A percentile compares a stretch with the other conserved stretches of the same genome.
Evolutionary conservation across 2,113 vertebrate species (phyloP).

Genomic region (Aspiorhynchus laticeps): DNA sequence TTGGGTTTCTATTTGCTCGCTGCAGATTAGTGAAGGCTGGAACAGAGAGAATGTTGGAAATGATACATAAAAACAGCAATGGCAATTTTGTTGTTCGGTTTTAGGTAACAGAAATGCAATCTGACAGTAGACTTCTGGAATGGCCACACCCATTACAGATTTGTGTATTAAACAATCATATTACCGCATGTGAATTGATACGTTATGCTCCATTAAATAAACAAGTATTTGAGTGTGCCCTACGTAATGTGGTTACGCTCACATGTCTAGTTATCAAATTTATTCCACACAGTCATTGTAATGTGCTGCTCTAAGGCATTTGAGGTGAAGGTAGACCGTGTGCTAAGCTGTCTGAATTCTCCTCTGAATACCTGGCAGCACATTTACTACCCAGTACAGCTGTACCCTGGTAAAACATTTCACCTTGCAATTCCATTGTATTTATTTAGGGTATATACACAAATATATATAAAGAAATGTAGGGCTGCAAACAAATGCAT

Average conservation of each 20-base stretch:
- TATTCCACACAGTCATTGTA: slow-evolving; percentile 38
- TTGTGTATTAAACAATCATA: not conserved
- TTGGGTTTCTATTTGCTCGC: slow-evolving; percentile 1
- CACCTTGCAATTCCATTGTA: slow-evolving; percentile 8
- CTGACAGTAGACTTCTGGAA: not conserved
- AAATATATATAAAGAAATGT: not conserved
- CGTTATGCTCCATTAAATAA: slow-evolving; percentile 40
- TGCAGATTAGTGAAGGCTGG: not conserved
- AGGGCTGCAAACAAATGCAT: not conserved
- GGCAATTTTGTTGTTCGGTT: not conserved
- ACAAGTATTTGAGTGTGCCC: slow-evolving; percentile 23
- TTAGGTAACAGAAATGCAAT: not conserved
- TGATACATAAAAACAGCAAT: not conserved
- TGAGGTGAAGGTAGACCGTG: not conserved
- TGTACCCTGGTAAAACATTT: not conserved
- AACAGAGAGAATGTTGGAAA: slow-evolving; percentile 11
- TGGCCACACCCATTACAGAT: not conserved
- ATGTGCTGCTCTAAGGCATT: slow-evolving; percentile 40
- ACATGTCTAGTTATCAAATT: slow-evolving; percentile 28
- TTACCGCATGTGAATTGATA: not conserved
- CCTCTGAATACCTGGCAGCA: slow-evolving; percentile 31
- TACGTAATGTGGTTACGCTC: slow-evolving; percentile 22
- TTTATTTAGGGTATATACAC: not conserved
- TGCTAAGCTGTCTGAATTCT: slow-evolving; percentile 9
- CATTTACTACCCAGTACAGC: slow-evolving; percentile 13